Conservation (phyloP, 2,797 vertebrate genomes). For the Trachurus trachurus region DNA sequence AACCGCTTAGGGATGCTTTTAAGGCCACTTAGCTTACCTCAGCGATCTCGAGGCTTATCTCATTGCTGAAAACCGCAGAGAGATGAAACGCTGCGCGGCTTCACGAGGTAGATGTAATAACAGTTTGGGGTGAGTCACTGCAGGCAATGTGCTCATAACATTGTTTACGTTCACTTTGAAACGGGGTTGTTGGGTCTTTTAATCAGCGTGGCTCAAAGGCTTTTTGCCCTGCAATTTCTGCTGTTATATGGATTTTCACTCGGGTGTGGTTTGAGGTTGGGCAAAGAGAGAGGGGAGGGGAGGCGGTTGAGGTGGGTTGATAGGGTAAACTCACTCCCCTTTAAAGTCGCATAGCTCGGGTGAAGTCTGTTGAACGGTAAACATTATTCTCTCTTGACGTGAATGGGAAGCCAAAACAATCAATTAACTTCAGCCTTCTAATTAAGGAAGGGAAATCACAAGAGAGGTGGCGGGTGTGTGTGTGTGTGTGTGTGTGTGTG, state of each 20-base stretch:
- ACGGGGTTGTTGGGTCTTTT: constrained; percentile 77
- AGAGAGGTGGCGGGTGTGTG: constrained; percentile 36
- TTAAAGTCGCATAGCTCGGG: constrained; percentile 55
- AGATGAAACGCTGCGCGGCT: constrained; percentile 72
- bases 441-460: constrained; percentile 65
- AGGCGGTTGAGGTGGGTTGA: constrained; percentile 57
- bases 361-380: constrained; percentile 58
- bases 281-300: constrained; percentile 36
- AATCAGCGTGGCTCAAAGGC: constrained; percentile 78
- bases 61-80: constrained; percentile 62
- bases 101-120: constrained; percentile 78
- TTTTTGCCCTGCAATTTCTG: constrained; percentile 81
- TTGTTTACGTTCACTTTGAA: constrained; percentile 81
- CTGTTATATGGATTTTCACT: constrained; percentile 75
- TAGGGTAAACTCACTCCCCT: constrained; percentile 55
- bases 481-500: neutral
- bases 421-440: constrained; percentile 69
- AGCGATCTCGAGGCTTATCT: constrained; percentile 75
- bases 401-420: constrained; percentile 73
- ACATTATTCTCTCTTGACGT: constrained; percentile 65
- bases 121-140: constrained; percentile 77
- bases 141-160: constrained; percentile 74
- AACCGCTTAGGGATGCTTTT: constrained; percentile 78
- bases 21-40: constrained; percentile 79
- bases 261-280: constrained; percentile 76